Conservation (phyloP, 1,140 invertebrate genomes). For the Drosophila carrolli region DNA sequence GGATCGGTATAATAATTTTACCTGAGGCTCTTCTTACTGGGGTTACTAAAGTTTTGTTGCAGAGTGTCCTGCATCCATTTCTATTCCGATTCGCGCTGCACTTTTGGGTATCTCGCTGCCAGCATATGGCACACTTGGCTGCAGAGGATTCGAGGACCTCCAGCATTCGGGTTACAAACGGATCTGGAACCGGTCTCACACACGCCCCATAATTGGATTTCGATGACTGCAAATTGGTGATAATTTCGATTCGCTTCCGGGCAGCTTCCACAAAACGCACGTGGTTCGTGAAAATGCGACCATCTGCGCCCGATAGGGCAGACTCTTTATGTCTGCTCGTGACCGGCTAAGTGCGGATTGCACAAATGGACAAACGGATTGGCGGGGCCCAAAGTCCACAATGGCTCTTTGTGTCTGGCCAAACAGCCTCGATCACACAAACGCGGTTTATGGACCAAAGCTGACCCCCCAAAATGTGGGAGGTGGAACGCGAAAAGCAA, state of each 20-base stretch:
- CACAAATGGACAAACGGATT: constrained; percentile 47
- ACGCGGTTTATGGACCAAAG: constrained; percentile 7
- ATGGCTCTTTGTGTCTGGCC: constrained; percentile 39
- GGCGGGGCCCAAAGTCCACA: constrained; percentile 22
- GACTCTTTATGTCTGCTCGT: constrained; percentile 60
- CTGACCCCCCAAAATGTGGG: not conserved
- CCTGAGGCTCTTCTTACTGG: too few relatives aligned
- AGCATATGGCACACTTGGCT: constrained; percentile 61
- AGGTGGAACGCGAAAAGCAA: constrained; percentile 14
- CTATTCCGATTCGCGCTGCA: constrained; percentile 46
- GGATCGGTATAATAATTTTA: too few relatives aligned
- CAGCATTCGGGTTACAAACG: constrained; percentile 15
- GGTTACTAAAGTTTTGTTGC: not conserved
- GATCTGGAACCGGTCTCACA: constrained; percentile 32
- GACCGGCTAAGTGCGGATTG: constrained; percentile 63
- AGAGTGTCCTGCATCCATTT: constrained; percentile 11
- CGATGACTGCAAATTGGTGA: constrained; percentile 84
- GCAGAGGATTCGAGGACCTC: constrained; percentile 30
- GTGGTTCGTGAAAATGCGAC: constrained; percentile 73
- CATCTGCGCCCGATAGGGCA: constrained; percentile 53
- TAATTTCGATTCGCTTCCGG: constrained; percentile 81
- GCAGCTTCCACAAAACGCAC: constrained; percentile 51
- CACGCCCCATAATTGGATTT: constrained; percentile 81
- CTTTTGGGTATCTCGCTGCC: constrained; percentile 38
- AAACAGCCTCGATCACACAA: constrained; percentile 26